Percentiles rank a stretch among this genome's conserved stretches.
Conservation (phyloP, 2,797 vertebrate species). For the Enteromius anoplus region DNA sequence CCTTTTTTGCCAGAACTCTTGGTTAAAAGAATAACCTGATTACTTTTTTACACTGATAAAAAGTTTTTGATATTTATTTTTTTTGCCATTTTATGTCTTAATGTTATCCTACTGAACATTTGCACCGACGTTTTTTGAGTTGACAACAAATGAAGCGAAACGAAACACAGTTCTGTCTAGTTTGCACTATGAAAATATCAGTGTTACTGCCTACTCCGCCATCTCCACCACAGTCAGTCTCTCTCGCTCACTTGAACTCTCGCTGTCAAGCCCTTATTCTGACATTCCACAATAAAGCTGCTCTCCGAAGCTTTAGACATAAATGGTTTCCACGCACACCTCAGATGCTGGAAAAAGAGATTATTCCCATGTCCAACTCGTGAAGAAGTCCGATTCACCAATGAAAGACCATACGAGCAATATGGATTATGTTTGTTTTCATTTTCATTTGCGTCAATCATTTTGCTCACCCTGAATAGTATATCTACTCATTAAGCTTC, state of each 20-base stretch:
- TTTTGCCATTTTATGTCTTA: constrained; percentile 98
- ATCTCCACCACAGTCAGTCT: constrained; percentile 76
- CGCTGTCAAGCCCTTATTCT: constrained; percentile 57
- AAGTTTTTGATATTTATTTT: constrained; percentile 99
- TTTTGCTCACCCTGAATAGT: constrained; percentile 50
- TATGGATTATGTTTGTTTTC: constrained; percentile 40
- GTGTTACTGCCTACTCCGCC: constrained; percentile 93
- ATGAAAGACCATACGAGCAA: constrained; percentile 51
- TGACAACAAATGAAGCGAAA: constrained; percentile 82
- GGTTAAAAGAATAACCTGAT: constrained; percentile 95
- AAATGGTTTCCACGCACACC: constrained; percentile 54
- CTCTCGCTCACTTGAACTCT: constrained; percentile 71
- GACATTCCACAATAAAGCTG: constrained; percentile 67
- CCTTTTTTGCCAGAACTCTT: constrained; percentile 99
- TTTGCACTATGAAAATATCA: constrained; percentile 98
- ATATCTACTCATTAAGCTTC: constrained; percentile 52
- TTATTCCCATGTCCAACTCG: not conserved
- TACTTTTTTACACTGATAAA: constrained; percentile 99
- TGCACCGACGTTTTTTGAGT: constrained; percentile 90
- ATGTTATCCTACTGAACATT: constrained; percentile 97
- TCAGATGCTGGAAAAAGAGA: constrained; percentile 49
- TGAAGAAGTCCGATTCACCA: not conserved
- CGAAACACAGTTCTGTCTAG: constrained; percentile 89
- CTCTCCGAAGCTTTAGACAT: constrained; percentile 56
- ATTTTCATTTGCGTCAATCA: constrained; percentile 15